A percentile compares a stretch with the other conserved stretches of the same genome.
Conservation (phyloP, 2,888 invertebrate genomes). For the Oasisia sp. region DNA sequence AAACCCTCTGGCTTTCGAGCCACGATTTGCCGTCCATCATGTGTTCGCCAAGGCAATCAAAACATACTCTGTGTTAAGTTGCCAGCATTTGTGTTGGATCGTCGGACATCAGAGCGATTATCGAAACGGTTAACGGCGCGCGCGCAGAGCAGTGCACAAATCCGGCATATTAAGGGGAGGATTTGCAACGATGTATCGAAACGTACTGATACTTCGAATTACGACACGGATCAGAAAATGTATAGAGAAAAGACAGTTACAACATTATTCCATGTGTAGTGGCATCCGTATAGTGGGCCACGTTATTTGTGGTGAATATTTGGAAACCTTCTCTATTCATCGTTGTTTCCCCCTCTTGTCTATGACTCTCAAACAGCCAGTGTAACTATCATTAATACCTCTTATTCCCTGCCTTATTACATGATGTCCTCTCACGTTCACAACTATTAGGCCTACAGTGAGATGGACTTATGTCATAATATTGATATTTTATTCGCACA, state of each 20-base stretch:
- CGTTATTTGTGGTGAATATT: no score
- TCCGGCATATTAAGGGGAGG: not conserved
- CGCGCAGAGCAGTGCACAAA: not conserved
- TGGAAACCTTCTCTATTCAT: no score
- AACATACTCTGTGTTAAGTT: constrained; percentile 2
- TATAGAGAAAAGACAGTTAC: not conserved
- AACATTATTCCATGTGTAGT: not conserved
- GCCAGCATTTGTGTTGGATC: not conserved
- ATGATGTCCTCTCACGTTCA: no score
- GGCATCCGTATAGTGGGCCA: no score
- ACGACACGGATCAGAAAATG: not conserved
- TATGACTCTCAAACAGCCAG: no score
- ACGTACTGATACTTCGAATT: not conserved
- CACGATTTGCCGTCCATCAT: not conserved
- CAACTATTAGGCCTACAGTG: no score
- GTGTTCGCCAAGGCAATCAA: not conserved
- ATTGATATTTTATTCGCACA: no score
- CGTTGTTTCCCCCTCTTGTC: no score
- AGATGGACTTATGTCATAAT: no score
- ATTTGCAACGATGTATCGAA: not conserved
- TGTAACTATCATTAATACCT: no score
- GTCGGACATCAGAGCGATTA: not conserved
- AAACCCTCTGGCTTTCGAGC: not conserved
- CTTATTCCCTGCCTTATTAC: no score
- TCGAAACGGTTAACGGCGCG: not conserved